phyloP scores from a whole-genome alignment of 2,888 invertebrate species.

The Phlogophora meticulosa region DNA sequence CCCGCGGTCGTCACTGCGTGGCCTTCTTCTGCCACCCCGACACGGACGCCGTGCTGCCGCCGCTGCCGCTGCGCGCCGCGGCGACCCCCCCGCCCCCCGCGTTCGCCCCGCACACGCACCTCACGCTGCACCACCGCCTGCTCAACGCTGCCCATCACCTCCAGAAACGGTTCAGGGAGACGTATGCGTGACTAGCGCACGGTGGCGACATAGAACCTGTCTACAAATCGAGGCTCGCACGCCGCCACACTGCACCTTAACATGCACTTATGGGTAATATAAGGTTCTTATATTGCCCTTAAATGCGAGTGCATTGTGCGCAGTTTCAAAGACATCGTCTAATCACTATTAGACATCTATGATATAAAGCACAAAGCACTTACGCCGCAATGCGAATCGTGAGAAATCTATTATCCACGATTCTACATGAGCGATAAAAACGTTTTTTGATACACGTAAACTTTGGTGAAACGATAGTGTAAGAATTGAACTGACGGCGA shows the following conservation, averaged over 20 bases:
- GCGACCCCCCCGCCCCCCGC: constrained; percentile 83
- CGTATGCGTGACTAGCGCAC: constrained; percentile 91
- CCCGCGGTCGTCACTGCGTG: constrained; percentile 94
- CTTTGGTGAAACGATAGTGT: constrained; percentile 37
- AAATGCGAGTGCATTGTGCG: neutral
- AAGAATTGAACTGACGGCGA: constrained; percentile 31
- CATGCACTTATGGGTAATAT: constrained; percentile 14
- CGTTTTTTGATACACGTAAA: constrained; percentile 15
- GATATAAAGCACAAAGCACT: constrained; percentile 27
- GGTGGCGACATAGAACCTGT: constrained; percentile 64
- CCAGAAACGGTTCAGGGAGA: constrained; percentile 93
- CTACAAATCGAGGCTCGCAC: constrained; percentile 68
- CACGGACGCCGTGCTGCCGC: constrained; percentile 87
- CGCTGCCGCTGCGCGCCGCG: constrained; percentile 85
- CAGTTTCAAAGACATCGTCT: constrained; percentile 16
- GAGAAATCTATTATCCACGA: constrained; percentile 3
- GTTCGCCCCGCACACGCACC: constrained; percentile 85
- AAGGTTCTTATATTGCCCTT: neutral
- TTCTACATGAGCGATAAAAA: constrained; percentile 22
- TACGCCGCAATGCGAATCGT: constrained; percentile 7
- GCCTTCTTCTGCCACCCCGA: constrained; percentile 95
- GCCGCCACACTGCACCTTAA: constrained; percentile 73
- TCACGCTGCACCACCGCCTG: constrained; percentile 90
- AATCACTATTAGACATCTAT: constrained; percentile 5
- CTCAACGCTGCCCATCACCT: constrained; percentile 93